These are phyloP conservation scores for Sycophaga agraensis DNA, from an alignment of 1,140 invertebrate species.

Conservation along the genomic window DNA sequence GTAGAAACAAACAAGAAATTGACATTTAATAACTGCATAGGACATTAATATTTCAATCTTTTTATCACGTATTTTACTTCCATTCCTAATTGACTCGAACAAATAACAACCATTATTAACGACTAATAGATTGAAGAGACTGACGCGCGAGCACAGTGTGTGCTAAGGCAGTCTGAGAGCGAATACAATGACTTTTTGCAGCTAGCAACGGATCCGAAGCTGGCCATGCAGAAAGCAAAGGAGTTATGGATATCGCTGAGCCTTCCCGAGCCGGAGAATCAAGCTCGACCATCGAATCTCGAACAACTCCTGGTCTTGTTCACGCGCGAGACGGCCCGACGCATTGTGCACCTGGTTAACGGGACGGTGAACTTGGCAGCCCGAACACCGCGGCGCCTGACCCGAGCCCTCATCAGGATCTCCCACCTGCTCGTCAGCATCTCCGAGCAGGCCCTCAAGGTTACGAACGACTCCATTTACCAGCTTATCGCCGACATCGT, in stretches of 20 bases:
- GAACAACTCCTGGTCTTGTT: constrained; percentile 75
- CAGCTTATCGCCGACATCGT: neutral
- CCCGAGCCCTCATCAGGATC: constrained; percentile 37
- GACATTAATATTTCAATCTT: no score
- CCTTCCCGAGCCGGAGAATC: constrained; percentile 78
- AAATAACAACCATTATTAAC: no score
- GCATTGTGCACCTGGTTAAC: constrained; percentile 75
- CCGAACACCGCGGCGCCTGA: constrained; percentile 58
- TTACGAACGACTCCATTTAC: constrained; percentile 24
- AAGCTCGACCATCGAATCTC: constrained; percentile 72
- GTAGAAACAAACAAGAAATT: no score
- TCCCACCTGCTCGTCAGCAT: constrained; percentile 45
- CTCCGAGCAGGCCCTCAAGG: constrained; percentile 44
- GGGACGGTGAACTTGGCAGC: constrained; percentile 61
- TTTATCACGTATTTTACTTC: no score
- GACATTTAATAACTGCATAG: no score
- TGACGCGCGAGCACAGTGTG: no score
- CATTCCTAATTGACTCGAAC: no score
- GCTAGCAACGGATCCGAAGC: constrained; percentile 74
- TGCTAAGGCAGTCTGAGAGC: no score
- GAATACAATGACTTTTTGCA: constrained; percentile 47
- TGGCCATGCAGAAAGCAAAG: constrained; percentile 71
- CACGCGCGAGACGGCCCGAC: constrained; percentile 71
- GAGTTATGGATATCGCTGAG: constrained; percentile 71
- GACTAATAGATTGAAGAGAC: no score